Percentiles rank a stretch among this genome's conserved stretches.
Conservation (phyloP, 2,888 invertebrate species). For the Nymphalis c-album region DNA sequence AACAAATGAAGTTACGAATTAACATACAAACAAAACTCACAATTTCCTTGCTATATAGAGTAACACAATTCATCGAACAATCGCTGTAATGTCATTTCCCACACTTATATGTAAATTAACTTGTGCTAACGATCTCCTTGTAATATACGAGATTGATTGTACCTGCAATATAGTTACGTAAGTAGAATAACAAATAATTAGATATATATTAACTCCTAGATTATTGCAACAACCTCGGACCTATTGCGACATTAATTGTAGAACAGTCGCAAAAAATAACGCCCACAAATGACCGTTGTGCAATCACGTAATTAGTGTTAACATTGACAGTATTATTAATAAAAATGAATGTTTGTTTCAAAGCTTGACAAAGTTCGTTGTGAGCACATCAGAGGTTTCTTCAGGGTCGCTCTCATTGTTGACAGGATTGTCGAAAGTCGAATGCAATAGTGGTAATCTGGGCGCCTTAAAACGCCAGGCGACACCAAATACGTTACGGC, state of each 20-base stretch:
- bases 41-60: neutral
- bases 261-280: neutral
- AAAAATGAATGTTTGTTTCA: no score
- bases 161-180: constrained; percentile 17
- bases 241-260: constrained; percentile 2
- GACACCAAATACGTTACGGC: no score
- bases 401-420: no score
- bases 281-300: no score
- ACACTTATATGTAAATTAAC: constrained; percentile 19
- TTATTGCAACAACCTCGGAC: constrained; percentile 2
- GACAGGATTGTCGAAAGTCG: no score
- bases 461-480: no score
- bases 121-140: constrained; percentile 22
- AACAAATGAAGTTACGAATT: no score
- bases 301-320: neutral
- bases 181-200: constrained; percentile 11
- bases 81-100: constrained; percentile 15
- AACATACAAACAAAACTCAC: neutral
- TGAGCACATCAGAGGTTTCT: no score
- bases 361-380: no score
- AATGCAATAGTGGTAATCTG: no score
- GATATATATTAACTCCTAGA: neutral
- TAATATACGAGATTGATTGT: constrained; percentile 16
- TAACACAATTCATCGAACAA: neutral
- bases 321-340: neutral